Evolutionary conservation across 2,113 vertebrate species (phyloP).

Genomic region (human (Homo sapiens)): DNA sequence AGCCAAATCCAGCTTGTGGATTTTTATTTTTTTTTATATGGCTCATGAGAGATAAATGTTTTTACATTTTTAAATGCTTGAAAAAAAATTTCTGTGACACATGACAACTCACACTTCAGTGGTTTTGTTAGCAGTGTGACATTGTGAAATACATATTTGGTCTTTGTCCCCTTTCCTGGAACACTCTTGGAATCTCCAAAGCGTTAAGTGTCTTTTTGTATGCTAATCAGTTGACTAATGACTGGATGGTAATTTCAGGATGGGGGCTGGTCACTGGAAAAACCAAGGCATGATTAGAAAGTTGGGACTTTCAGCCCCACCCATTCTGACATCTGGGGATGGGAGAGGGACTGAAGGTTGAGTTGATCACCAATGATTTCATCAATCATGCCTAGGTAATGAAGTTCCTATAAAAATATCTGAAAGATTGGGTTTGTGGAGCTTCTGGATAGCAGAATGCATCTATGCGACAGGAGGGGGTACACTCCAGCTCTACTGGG

Average conservation of each 20-base stretch:
- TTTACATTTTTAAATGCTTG: slow-evolving; percentile 3
- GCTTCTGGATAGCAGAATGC: not conserved
- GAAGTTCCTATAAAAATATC: not conserved
- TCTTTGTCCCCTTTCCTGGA: not conserved
- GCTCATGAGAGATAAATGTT: not conserved
- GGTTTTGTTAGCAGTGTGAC: not conserved
- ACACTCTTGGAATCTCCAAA: not conserved
- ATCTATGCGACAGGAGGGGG: not conserved
- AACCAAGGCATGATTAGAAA: not conserved
- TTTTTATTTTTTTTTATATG: not conserved
- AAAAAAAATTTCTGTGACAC: not conserved
- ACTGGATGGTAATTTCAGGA: not conserved
- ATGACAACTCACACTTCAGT: not conserved
- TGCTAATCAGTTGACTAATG: not conserved
- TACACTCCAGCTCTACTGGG: not conserved
- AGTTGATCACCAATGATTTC: not conserved
- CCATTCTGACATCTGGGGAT: not conserved
- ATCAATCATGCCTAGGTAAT: not conserved
- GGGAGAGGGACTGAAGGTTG: not conserved
- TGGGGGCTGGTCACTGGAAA: not conserved
- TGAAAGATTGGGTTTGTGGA: not conserved
- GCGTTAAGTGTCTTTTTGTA: not conserved
- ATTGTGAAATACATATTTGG: not conserved
- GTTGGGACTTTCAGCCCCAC: not conserved
- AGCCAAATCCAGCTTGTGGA: not conserved